These are phyloP conservation scores for Chloebia gouldiae DNA, from an alignment of 2,113 vertebrate species.

Conservation along the genomic window DNA sequence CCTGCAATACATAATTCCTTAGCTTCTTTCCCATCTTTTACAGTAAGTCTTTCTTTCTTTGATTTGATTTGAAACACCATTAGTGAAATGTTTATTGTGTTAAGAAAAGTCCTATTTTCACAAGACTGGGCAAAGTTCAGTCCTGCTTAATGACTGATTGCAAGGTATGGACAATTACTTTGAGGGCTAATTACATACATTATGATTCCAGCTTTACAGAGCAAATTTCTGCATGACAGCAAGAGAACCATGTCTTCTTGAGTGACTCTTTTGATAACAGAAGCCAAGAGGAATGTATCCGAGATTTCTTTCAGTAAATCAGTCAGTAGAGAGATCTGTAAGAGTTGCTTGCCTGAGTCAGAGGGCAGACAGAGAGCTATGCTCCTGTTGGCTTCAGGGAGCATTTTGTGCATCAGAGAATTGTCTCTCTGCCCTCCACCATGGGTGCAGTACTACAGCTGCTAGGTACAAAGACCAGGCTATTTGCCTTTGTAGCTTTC, in stretches of 20 bases:
- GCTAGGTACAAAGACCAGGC: background rate
- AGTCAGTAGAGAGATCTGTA: background rate
- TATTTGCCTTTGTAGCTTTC: background rate
- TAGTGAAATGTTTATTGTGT: background rate
- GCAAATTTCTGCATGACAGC: background rate
- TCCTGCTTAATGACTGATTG: background rate
- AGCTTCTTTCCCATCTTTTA: background rate
- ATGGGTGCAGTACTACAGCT: background rate
- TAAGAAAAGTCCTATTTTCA: background rate
- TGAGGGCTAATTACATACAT: background rate
- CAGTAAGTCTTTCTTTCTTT: background rate
- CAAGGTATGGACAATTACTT: background rate
- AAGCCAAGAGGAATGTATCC: background rate
- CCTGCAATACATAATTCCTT: background rate
- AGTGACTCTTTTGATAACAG: background rate
- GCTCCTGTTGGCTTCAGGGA: background rate
- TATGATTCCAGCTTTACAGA: background rate
- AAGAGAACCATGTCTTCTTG: background rate
- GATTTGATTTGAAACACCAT: background rate
- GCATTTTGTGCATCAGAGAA: background rate
- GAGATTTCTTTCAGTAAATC: background rate
- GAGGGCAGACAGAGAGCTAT: background rate
- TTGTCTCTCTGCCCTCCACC: background rate
- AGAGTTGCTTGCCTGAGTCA: background rate
- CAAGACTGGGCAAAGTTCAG: background rate